Conservation (phyloP, 37 sponge, comb jelly and placozoan species). For the Spongia lamella region DNA sequence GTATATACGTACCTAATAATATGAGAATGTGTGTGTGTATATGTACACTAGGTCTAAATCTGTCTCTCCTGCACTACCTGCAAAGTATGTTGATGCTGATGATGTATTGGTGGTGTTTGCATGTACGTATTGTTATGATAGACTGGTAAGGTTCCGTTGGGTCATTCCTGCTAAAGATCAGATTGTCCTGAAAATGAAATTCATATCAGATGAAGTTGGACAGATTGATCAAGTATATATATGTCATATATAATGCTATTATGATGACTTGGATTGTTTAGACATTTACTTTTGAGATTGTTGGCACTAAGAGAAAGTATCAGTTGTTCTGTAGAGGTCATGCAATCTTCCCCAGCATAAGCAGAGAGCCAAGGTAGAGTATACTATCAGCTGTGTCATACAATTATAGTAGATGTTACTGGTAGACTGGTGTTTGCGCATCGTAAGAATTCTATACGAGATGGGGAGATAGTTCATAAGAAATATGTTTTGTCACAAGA, state of each 20-base stretch:
- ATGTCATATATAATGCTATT: background rate
- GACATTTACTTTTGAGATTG: constrained; percentile 92
- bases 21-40: no score
- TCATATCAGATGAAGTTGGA: constrained; percentile 81
- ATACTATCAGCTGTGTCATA: background rate
- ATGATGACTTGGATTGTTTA: background rate
- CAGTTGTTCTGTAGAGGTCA: constrained; percentile 93
- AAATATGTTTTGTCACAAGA: constrained; percentile 69
- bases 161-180: constrained; percentile 75
- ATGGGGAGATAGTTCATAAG: constrained; percentile 91
- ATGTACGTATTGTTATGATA: no score
- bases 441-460: constrained; percentile 55
- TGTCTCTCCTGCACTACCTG: constrained; percentile 22
- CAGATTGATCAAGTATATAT: constrained; percentile 69
- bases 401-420: background rate
- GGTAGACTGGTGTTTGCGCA: constrained; percentile 76
- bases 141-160: constrained; percentile 87
- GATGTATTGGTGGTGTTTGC: background rate
- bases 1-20: background rate
- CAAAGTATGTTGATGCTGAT: constrained; percentile 7
- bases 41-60: constrained; percentile 22
- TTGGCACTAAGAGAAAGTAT: constrained; percentile 80
- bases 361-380: constrained; percentile 75
- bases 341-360: constrained; percentile 79
- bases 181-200: constrained; percentile 63